Evolutionary conservation across 2,888 invertebrate genomes (phyloP).

Genomic region (Eupelmus urozonus): DNA sequence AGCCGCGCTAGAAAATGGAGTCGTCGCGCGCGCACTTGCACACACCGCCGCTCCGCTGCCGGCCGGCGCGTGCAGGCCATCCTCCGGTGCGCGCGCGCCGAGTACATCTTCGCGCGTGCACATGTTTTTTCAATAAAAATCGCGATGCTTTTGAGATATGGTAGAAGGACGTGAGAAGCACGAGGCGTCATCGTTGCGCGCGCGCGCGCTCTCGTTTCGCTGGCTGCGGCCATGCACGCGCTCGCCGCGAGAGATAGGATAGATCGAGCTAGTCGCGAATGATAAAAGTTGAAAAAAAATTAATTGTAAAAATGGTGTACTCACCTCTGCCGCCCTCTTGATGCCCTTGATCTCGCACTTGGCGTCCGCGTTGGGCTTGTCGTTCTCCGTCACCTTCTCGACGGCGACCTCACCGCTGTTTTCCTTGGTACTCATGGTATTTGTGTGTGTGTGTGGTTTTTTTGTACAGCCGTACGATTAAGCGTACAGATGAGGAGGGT

Average conservation of each 20-base stretch:
- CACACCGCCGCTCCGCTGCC: constrained; percentile 21
- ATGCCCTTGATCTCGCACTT: constrained; percentile 89
- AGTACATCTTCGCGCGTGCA: too few relatives aligned
- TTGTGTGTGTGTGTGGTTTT: constrained; percentile 42
- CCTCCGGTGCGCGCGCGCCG: too few relatives aligned
- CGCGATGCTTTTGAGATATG: too few relatives aligned
- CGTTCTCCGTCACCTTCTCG: constrained; percentile 88
- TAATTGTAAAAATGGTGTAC: constrained; percentile 74
- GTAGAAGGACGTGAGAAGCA: too few relatives aligned
- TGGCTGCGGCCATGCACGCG: constrained; percentile 64
- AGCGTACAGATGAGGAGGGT: too few relatives aligned
- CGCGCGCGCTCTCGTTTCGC: neutral
- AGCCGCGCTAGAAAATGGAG: constrained; percentile 46
- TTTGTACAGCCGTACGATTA: neutral
- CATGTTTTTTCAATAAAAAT: too few relatives aligned
- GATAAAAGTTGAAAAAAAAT: neutral
- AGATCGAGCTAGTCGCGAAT: too few relatives aligned
- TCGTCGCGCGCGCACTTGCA: constrained; percentile 64
- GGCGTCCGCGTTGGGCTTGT: constrained; percentile 55
- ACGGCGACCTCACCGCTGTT: constrained; percentile 92
- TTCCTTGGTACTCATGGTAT: constrained; percentile 87
- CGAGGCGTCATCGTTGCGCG: too few relatives aligned
- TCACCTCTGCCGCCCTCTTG: constrained; percentile 93
- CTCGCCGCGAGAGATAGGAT: neutral
- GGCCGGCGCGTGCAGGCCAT: constrained; percentile 22